phyloP scores from a whole-genome alignment of 1,140 invertebrate species.

The Piezodorus guildinii region DNA sequence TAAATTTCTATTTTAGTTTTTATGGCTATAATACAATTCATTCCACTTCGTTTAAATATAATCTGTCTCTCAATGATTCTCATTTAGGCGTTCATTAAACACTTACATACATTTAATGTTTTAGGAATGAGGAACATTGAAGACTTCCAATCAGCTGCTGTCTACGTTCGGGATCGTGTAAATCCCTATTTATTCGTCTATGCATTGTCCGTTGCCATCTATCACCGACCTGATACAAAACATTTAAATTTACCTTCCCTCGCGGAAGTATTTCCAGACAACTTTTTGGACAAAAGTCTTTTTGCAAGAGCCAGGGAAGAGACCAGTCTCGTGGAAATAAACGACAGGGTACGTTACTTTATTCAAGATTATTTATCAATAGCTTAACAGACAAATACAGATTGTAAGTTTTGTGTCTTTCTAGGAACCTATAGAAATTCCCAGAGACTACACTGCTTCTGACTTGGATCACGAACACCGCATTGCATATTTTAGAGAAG shows the following conservation, averaged over 20 bases:
- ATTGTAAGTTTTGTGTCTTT: too few relatives aligned
- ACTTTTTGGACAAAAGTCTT: constrained; percentile 23
- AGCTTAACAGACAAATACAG: background rate
- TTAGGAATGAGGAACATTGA: constrained; percentile 25
- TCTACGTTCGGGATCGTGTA: constrained; percentile 32
- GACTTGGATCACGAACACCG: constrained; percentile 33
- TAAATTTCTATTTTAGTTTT: too few relatives aligned
- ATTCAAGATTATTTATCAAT: background rate
- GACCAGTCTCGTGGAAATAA: constrained; percentile 31
- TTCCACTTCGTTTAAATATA: too few relatives aligned
- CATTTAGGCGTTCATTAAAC: background rate
- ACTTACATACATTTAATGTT: background rate
- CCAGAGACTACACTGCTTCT: constrained; percentile 28
- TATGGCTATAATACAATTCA: too few relatives aligned
- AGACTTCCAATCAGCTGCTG: constrained; percentile 31
- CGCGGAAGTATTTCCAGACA: constrained; percentile 31
- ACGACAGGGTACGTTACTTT: background rate
- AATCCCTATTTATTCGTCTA: constrained; percentile 37
- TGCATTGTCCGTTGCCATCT: constrained; percentile 33
- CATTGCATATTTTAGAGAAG: constrained; percentile 36
- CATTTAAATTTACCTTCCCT: constrained; percentile 31
- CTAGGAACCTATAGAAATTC: constrained; percentile 23
- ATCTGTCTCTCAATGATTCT: too few relatives aligned
- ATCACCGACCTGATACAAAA: constrained; percentile 31
- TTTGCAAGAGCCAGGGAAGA: constrained; percentile 19